Conservation (phyloP, 2,888 invertebrate species). For the Sipha maydis region DNA sequence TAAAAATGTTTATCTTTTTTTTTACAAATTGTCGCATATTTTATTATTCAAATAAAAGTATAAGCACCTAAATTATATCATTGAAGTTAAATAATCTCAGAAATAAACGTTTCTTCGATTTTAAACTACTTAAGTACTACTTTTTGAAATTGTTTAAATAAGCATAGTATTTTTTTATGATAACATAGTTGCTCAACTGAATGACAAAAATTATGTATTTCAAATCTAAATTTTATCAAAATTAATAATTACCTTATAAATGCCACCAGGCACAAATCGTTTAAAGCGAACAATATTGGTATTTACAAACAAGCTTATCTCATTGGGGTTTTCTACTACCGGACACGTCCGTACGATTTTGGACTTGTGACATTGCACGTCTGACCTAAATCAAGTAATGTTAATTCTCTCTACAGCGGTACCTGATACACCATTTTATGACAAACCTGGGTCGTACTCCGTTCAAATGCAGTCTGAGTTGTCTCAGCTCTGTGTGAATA, state of each 20-base stretch:
- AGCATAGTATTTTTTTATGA: too few species aligned
- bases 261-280: background rate
- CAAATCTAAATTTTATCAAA: too few species aligned
- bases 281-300: background rate
- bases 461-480: slow-evolving; percentile 32
- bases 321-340: background rate
- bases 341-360: background rate
- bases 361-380: background rate
- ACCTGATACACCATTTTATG: background rate
- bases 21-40: background rate
- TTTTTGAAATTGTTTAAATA: too few species aligned
- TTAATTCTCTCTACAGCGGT: background rate
- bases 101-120: background rate
- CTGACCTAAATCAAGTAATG: slow-evolving; percentile 21
- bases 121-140: background rate
- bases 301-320: background rate
- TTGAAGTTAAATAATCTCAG: background rate
- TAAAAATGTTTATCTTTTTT: background rate
- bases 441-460: slow-evolving; percentile 34
- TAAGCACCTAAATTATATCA: too few species aligned
- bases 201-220: too few species aligned
- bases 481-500: slow-evolving; percentile 19
- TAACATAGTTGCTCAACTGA: too few species aligned
- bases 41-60: background rate
- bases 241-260: slow-evolving; percentile 10